Evolutionary conservation across 2,113 vertebrate genomes (phyloP).

Genomic region (Spea bombifrons): DNA sequence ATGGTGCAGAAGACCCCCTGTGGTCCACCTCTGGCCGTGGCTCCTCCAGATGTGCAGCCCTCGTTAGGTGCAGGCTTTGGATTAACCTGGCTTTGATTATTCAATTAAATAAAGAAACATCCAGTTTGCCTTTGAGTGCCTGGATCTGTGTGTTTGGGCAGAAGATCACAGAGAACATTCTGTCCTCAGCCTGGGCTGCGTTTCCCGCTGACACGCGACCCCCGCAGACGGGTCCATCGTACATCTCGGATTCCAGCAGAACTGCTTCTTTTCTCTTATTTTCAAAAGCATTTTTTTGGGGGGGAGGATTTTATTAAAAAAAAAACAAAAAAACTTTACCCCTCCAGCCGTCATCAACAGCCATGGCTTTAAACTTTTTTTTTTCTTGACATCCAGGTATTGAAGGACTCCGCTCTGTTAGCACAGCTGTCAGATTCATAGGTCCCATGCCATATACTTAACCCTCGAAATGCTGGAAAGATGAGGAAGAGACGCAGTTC

Average conservation of each 20-base stretch:
- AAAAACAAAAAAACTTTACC: neutral
- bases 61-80: too few species aligned
- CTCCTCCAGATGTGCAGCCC: too few species aligned
- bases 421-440: conserved; percentile 1
- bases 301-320: neutral
- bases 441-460: neutral
- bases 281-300: neutral
- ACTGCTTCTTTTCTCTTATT: too few species aligned
- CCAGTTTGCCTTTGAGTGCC: too few species aligned
- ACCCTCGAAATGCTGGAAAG: neutral
- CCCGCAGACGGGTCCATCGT: neutral
- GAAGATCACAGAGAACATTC: too few species aligned
- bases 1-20: too few species aligned
- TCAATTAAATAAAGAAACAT: too few species aligned
- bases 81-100: too few species aligned
- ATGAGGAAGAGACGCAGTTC: too few species aligned
- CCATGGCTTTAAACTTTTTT: neutral
- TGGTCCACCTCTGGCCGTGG: too few species aligned
- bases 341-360: neutral
- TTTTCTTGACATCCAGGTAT: neutral
- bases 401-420: neutral
- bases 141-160: too few species aligned
- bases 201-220: neutral
- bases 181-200: neutral
- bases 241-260: too few species aligned